Conservation (phyloP, 2,113 vertebrate genomes). For the Martes martes region DNA sequence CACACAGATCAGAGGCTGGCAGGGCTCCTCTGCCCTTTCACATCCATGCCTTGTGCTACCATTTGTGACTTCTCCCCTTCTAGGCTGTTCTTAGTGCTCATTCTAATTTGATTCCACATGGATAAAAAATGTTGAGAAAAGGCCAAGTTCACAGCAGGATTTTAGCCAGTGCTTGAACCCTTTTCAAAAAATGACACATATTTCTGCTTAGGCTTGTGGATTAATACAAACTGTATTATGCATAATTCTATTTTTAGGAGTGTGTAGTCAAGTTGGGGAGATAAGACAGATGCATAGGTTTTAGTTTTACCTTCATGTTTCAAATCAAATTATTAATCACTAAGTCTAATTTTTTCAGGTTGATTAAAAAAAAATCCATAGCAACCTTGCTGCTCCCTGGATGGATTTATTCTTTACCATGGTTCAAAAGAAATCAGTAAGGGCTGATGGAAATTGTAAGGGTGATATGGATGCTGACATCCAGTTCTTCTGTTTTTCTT, state of each 20-base stretch:
- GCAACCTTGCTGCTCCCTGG: neutral
- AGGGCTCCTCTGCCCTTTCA: neutral
- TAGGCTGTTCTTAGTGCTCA: neutral
- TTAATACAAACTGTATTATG: neutral
- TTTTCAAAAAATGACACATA: neutral
- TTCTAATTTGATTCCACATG: slow-evolving; percentile 25
- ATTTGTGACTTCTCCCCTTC: neutral
- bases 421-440: neutral
- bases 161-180: neutral
- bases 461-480: neutral
- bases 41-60: neutral
- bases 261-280: neutral
- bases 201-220: neutral
- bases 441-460: neutral
- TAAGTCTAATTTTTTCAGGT: neutral
- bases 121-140: slow-evolving; percentile 15
- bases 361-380: neutral
- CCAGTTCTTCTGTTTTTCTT: neutral
- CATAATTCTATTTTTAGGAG: neutral
- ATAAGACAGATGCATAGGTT: neutral
- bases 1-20: neutral
- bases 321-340: neutral
- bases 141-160: neutral
- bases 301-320: neutral
- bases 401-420: neutral